These are phyloP conservation scores for Drosophila eugracilis DNA, from an alignment of 1,140 invertebrate genomes.

Conservation along the genomic window DNA sequence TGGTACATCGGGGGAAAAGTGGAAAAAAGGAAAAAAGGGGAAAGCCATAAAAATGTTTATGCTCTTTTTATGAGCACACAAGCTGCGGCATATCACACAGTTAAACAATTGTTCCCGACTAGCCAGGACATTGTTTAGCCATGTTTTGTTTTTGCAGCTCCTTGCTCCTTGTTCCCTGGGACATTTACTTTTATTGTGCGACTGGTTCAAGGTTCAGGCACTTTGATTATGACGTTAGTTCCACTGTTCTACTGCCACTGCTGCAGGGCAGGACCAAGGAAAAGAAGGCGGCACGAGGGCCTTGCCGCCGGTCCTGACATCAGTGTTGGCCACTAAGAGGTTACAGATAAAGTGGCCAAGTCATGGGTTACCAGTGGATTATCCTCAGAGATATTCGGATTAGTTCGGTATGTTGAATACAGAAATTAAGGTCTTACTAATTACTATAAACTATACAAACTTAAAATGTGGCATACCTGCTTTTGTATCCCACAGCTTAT, in stretches of 20 bases:
- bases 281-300: slow-evolving; percentile 3
- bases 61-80: slow-evolving; percentile 59
- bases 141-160: slow-evolving; percentile 15
- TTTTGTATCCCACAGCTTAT: too few relatives aligned
- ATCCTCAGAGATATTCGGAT: too few relatives aligned
- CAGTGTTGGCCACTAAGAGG: slow-evolving; percentile 11
- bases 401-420: too few relatives aligned
- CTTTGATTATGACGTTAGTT: slow-evolving; percentile 59
- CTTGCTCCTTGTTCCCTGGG: slow-evolving; percentile 12
- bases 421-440: too few relatives aligned
- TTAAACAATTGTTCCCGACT: slow-evolving; percentile 60
- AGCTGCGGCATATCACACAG: slow-evolving; percentile 63
- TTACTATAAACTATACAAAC: too few relatives aligned
- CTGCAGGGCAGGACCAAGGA: slow-evolving; percentile 23
- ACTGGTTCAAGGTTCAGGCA: slow-evolving; percentile 62
- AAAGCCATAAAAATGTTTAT: slow-evolving; percentile 63
- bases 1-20: slow-evolving; percentile 27
- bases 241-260: slow-evolving; percentile 5
- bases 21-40: slow-evolving; percentile 56
- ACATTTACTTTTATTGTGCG: slow-evolving; percentile 64
- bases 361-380: too few relatives aligned
- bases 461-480: too few relatives aligned
- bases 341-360: background rate
- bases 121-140: slow-evolving; percentile 35
- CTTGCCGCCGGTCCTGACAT: slow-evolving; percentile 15